phyloP scores from a whole-genome alignment of 2,113 vertebrate species.

The Callionymus lyra region DNA sequence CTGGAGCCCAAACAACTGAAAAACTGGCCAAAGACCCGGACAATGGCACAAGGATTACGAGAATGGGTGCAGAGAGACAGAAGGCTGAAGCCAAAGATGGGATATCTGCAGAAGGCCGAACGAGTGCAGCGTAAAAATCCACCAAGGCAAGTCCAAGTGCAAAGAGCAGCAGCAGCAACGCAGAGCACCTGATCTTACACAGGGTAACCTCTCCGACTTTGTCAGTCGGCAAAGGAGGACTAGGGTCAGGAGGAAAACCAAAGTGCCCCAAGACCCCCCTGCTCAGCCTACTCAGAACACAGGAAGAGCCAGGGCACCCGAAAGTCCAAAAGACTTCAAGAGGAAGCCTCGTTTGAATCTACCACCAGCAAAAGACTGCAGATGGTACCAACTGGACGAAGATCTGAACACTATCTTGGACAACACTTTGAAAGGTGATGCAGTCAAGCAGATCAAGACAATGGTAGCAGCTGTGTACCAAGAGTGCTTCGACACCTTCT shows the following conservation, averaged over 20 bases:
- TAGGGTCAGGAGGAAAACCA: neutral
- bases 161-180: neutral
- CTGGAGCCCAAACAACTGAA: no score
- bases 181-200: neutral
- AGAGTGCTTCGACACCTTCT: neutral
- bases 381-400: neutral
- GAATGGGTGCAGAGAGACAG: no score
- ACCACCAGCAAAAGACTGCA: neutral
- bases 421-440: constrained; percentile 1
- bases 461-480: neutral
- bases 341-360: neutral
- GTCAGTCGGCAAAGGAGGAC: neutral
- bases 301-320: neutral
- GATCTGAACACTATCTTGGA: neutral
- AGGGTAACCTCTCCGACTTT: neutral
- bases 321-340: neutral
- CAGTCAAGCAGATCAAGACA: neutral
- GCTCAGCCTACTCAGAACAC: neutral
- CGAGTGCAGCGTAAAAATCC: no score
- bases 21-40: no score
- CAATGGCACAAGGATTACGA: no score
- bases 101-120: no score
- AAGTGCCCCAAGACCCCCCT: neutral
- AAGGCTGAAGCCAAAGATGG: no score
- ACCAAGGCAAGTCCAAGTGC: no score